These are phyloP conservation scores for Bombus terrestris DNA, from an alignment of 1,140 invertebrate species.

Conservation along the genomic window DNA sequence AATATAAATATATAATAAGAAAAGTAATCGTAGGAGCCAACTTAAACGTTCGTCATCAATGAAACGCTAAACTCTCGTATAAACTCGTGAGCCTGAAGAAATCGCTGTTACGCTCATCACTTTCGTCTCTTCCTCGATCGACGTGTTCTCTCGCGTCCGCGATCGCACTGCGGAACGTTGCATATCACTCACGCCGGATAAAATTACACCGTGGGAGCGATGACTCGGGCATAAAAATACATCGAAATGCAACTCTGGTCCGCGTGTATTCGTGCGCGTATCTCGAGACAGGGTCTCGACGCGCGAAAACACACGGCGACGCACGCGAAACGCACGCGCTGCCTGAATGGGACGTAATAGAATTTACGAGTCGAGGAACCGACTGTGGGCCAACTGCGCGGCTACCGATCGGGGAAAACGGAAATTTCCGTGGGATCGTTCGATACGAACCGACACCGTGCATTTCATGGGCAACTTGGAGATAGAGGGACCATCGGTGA, in stretches of 20 bases:
- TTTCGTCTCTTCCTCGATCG: slow-evolving; percentile 3
- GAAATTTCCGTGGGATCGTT: slow-evolving; percentile 48
- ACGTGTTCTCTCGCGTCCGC: not conserved
- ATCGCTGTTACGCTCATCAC: not conserved
- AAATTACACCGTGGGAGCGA: slow-evolving; percentile 83
- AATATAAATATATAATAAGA: no score
- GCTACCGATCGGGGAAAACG: slow-evolving; percentile 19
- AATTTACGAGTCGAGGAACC: slow-evolving; percentile 54
- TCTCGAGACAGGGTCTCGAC: slow-evolving; percentile 47
- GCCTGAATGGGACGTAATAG: slow-evolving; percentile 67
- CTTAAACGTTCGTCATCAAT: not conserved
- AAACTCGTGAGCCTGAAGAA: not conserved
- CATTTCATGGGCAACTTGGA: not conserved
- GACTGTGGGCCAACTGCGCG: slow-evolving; percentile 3
- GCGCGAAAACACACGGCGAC: slow-evolving; percentile 35
- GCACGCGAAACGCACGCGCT: slow-evolving; percentile 50
- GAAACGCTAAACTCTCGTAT: not conserved
- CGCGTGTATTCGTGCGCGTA: slow-evolving; percentile 51
- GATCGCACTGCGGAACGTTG: slow-evolving; percentile 67
- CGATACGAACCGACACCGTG: no score
- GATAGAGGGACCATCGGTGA: not conserved
- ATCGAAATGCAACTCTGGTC: slow-evolving; percentile 72
- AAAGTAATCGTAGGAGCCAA: no score
- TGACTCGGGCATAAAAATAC: slow-evolving; percentile 82
- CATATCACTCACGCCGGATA: slow-evolving; percentile 78